Conservation (phyloP, 2,797 vertebrate species). For the Knipowitschia caucasica region DNA sequence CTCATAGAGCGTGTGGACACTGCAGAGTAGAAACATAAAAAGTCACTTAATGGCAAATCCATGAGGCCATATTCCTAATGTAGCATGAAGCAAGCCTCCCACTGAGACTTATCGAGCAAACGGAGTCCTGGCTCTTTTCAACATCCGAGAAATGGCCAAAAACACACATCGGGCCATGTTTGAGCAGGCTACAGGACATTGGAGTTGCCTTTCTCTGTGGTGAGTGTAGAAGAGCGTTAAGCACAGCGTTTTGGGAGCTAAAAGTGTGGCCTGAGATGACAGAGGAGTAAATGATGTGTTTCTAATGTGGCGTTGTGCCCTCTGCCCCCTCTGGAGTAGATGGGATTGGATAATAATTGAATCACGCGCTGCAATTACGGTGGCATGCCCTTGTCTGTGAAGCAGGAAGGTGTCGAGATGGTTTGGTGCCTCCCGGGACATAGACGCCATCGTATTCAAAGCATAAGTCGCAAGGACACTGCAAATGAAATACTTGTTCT, state of each 20-base stretch:
- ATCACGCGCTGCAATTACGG: conserved; percentile 64
- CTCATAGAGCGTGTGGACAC: background rate
- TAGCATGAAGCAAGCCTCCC: conserved; percentile 52
- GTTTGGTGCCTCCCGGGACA: conserved; percentile 18
- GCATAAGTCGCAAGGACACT: conserved; percentile 5
- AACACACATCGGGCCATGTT: conserved; percentile 34
- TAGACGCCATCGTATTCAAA: conserved; percentile 6
- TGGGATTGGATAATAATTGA: conserved; percentile 67
- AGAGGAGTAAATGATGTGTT: conserved; percentile 61
- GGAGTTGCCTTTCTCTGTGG: conserved; percentile 24
- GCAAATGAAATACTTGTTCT: conserved; percentile 15
- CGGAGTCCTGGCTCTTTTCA: conserved; percentile 52
- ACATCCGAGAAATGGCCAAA: conserved; percentile 17
- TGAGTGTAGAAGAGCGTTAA: conserved; percentile 10
- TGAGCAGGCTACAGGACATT: conserved; percentile 6
- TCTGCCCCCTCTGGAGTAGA: conserved; percentile 52
- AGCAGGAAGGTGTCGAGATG: conserved; percentile 33
- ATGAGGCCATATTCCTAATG: conserved; percentile 54
- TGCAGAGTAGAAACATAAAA: conserved; percentile 27
- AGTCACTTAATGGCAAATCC: conserved; percentile 55
- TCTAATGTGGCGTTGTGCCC: conserved; percentile 51
- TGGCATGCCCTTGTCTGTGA: conserved; percentile 55
- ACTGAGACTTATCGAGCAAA: conserved; percentile 57
- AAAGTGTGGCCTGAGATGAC: conserved; percentile 26
- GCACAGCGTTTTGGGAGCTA: conserved; percentile 40